phyloP scores from a whole-genome alignment of 2,888 invertebrate genomes.

The Meta bourneti region DNA sequence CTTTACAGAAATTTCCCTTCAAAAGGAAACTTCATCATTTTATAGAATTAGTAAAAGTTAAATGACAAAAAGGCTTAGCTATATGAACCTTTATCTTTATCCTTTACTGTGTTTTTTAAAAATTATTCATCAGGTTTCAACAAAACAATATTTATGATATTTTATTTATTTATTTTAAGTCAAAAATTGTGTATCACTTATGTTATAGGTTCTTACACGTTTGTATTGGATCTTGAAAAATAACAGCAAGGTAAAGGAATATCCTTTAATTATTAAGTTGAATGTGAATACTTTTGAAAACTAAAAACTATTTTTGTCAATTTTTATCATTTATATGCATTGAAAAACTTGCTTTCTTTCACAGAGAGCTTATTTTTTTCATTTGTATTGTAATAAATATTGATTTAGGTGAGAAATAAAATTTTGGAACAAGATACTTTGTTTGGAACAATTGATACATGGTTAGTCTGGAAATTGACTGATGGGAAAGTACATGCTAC shows the following conservation, averaged over 20 bases:
- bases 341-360: neutral
- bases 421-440: slow-evolving; percentile 86
- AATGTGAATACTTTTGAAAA: too few species aligned
- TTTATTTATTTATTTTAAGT: neutral
- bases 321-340: neutral
- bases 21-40: too few species aligned
- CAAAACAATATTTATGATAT: neutral
- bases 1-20: too few species aligned
- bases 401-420: slow-evolving; percentile 80
- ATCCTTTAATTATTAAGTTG: neutral
- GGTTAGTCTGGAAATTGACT: slow-evolving; percentile 92
- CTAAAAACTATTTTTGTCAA: neutral
- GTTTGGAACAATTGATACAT: slow-evolving; percentile 95
- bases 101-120: too few species aligned
- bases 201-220: slow-evolving; percentile 86
- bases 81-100: too few species aligned
- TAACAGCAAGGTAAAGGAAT: slow-evolving; percentile 84
- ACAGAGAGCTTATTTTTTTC: too few species aligned
- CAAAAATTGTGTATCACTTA: neutral
- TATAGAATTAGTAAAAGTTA: too few species aligned
- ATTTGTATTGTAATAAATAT: neutral
- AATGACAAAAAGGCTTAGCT: too few species aligned
- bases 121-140: too few species aligned
- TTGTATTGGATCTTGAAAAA: slow-evolving; percentile 90
- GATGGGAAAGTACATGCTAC: slow-evolving; percentile 86